phyloP scores from a whole-genome alignment of 2,888 invertebrate genomes.

The Sturmia bella region DNA sequence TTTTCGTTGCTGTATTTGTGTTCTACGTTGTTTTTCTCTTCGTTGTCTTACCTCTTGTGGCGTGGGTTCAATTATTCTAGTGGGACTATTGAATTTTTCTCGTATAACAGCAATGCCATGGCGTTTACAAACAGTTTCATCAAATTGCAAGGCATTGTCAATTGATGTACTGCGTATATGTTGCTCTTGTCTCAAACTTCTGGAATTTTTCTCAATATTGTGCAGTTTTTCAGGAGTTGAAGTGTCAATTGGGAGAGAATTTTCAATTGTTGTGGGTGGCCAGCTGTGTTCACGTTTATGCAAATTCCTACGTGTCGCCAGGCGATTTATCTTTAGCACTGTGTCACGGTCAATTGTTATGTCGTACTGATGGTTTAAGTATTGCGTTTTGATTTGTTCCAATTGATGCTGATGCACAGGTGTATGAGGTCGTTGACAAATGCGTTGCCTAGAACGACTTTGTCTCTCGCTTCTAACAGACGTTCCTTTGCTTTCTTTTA shows the following conservation, averaged over 20 bases:
- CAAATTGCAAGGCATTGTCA: constrained; percentile 75
- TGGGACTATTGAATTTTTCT: constrained; percentile 79
- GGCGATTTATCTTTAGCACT: constrained; percentile 81
- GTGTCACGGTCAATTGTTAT: constrained; percentile 80
- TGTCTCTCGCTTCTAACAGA: constrained; percentile 72
- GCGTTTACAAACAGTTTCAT: constrained; percentile 74
- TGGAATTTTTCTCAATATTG: constrained; percentile 24
- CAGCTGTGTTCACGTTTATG: constrained; percentile 80
- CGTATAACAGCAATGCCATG: constrained; percentile 78
- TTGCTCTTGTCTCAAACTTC: constrained; percentile 34
- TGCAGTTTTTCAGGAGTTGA: constrained; percentile 7
- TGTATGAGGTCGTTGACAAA: constrained; percentile 72
- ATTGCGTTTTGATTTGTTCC: constrained; percentile 78
- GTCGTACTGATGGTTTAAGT: constrained; percentile 77
- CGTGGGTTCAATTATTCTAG: constrained; percentile 74
- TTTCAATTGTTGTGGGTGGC: constrained; percentile 76
- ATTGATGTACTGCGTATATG: constrained; percentile 73
- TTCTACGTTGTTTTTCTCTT: constrained; percentile 69
- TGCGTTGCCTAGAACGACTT: constrained; percentile 78
- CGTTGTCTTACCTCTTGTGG: constrained; percentile 65
- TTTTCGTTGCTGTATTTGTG: constrained; percentile 41
- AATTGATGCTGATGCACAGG: constrained; percentile 77
- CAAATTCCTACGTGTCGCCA: constrained; percentile 77
- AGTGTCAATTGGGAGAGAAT: neutral
- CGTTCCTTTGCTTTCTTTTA: constrained; percentile 34